These are phyloP conservation scores for Coelopa pilipes DNA, from an alignment of 2,888 invertebrate genomes.

Conservation along the genomic window DNA sequence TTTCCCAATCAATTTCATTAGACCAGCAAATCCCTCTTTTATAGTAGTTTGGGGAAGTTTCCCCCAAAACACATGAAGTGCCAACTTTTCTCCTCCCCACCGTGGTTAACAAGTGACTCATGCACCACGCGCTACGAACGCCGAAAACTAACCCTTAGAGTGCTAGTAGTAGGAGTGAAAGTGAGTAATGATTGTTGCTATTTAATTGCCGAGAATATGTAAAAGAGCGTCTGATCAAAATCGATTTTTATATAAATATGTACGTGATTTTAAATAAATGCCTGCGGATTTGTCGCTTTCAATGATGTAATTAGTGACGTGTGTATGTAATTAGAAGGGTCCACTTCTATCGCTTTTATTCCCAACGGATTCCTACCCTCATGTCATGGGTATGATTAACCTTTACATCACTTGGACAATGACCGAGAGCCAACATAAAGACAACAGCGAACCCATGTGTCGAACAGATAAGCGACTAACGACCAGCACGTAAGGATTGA, in stretches of 20 bases:
- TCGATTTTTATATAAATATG: too few species aligned
- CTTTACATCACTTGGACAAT: background rate
- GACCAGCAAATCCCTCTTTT: background rate
- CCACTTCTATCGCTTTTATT: background rate
- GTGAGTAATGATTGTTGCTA: background rate
- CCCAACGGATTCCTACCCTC: background rate
- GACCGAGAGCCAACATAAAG: too few species aligned
- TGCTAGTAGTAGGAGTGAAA: background rate
- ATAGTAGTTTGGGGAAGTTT: background rate
- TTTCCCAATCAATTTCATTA: background rate
- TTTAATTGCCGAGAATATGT: background rate
- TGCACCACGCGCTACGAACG: background rate
- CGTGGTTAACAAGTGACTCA: background rate
- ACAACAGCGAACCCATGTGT: background rate
- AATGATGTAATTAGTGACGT: background rate
- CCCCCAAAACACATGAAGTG: background rate
- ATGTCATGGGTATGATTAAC: background rate
- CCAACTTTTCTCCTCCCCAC: background rate
- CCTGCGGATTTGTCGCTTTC: background rate
- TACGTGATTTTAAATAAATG: slow-evolving; percentile 17
- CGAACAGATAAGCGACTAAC: background rate
- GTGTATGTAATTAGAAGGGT: background rate
- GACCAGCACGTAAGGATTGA: background rate
- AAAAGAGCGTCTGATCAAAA: too few species aligned
- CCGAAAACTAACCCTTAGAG: slow-evolving; percentile 22